Conservation (phyloP, 2,113 vertebrate genomes). For the Engraulis encrasicolus region DNA sequence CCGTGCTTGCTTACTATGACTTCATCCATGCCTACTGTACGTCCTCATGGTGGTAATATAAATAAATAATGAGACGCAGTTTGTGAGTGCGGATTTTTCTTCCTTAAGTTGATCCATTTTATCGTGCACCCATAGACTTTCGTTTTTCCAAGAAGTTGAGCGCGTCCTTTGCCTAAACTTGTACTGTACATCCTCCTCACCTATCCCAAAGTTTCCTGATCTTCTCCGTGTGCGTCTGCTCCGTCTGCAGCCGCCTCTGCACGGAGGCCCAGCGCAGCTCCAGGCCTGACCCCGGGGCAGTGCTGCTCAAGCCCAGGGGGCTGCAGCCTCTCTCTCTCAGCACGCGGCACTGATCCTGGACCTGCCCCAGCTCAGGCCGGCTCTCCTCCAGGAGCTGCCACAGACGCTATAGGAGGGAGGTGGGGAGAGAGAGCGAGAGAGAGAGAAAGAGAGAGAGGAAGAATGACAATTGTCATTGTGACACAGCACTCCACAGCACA, state of each 20-base stretch:
- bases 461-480: too few species aligned
- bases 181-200: conserved; percentile 58
- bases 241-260: conserved; percentile 74
- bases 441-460: not conserved
- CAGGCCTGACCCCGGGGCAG: conserved; percentile 68
- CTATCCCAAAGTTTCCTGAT: conserved; percentile 77
- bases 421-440: too few species aligned
- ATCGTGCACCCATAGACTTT: too few species aligned
- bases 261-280: conserved; percentile 83
- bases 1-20: too few species aligned
- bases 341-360: conserved; percentile 74
- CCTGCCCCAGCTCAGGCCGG: conserved; percentile 73
- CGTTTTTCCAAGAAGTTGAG: too few species aligned
- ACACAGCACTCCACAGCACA: too few species aligned
- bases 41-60: too few species aligned
- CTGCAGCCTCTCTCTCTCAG: conserved; percentile 68
- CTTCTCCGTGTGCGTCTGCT: conserved; percentile 74
- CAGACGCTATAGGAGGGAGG: conserved; percentile 78
- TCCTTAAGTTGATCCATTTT: too few species aligned
- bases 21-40: too few species aligned
- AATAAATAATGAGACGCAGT: too few species aligned
- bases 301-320: not conserved
- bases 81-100: too few species aligned
- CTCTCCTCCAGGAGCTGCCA: conserved; percentile 77
- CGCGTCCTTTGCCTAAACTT: not conserved